Conservation (phyloP, 2,113 vertebrate species). For the Vireo altiloquus region DNA sequence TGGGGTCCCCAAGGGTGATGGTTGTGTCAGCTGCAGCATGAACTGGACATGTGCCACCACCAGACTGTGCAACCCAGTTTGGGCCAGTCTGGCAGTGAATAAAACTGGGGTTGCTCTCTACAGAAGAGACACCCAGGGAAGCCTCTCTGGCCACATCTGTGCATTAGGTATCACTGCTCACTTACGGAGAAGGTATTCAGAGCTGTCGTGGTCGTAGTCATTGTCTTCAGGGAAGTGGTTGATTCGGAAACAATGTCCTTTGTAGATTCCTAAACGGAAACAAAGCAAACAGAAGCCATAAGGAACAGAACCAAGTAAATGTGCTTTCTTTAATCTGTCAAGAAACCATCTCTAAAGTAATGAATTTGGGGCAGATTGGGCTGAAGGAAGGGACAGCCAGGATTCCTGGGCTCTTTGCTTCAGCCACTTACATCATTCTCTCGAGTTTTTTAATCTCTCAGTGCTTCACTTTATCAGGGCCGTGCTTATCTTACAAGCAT, state of each 20-base stretch:
- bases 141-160: neutral
- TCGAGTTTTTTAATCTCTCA: neutral
- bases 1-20: neutral
- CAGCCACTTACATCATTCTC: neutral
- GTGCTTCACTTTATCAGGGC: neutral
- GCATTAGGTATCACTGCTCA: neutral
- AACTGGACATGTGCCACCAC: neutral
- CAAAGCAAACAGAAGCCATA: neutral
- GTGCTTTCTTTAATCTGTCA: neutral
- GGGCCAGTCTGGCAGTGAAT: neutral
- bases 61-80: neutral
- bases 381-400: neutral
- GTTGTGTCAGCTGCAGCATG: neutral
- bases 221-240: constrained; percentile 98
- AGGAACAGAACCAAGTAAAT: neutral
- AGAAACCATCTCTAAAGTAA: neutral
- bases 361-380: neutral
- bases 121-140: neutral
- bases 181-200: constrained; percentile 97
- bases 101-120: neutral
- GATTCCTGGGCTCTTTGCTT: neutral
- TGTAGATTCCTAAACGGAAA: constrained; percentile 84
- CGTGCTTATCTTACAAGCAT: neutral
- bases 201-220: constrained; percentile 94
- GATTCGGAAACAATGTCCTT: constrained; percentile 94